These are phyloP conservation scores for Hemaris fuciformis DNA, from an alignment of 2,888 invertebrate species.

Conservation along the genomic window DNA sequence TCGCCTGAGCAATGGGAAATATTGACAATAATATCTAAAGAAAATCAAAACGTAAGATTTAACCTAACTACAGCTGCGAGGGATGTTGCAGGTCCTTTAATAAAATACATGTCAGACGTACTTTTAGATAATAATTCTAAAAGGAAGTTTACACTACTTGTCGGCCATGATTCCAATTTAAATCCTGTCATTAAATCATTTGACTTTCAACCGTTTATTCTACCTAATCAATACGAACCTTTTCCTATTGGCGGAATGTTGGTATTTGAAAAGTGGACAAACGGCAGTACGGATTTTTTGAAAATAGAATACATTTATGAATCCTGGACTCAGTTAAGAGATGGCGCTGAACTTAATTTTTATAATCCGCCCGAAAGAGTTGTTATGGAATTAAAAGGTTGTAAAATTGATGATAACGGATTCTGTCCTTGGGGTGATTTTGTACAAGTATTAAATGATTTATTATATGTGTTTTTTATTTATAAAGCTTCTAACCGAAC, in stretches of 20 bases:
- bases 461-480: too few species aligned
- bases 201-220: slow-evolving; percentile 17
- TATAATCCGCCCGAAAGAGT: slow-evolving; percentile 45
- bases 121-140: slow-evolving; percentile 21
- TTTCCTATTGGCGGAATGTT: slow-evolving; percentile 66
- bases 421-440: slow-evolving; percentile 59
- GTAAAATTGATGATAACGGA: slow-evolving; percentile 39
- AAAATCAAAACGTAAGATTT: slow-evolving; percentile 23
- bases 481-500: background rate
- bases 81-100: slow-evolving; percentile 20
- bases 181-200: slow-evolving; percentile 14
- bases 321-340: slow-evolving; percentile 46
- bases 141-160: slow-evolving; percentile 23
- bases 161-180: slow-evolving; percentile 29
- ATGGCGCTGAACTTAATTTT: slow-evolving; percentile 35
- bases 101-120: slow-evolving; percentile 15
- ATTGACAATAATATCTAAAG: slow-evolving; percentile 20
- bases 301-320: slow-evolving; percentile 61
- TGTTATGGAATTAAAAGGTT: slow-evolving; percentile 42
- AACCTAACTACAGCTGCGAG: slow-evolving; percentile 19
- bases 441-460: slow-evolving; percentile 34
- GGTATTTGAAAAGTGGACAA: slow-evolving; percentile 63
- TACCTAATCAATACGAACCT: slow-evolving; percentile 51
- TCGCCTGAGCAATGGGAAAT: slow-evolving; percentile 19
- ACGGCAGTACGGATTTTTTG: slow-evolving; percentile 38